Evolutionary conservation across 2,113 vertebrate genomes (phyloP).

Genomic region (Setophaga coronata): DNA sequence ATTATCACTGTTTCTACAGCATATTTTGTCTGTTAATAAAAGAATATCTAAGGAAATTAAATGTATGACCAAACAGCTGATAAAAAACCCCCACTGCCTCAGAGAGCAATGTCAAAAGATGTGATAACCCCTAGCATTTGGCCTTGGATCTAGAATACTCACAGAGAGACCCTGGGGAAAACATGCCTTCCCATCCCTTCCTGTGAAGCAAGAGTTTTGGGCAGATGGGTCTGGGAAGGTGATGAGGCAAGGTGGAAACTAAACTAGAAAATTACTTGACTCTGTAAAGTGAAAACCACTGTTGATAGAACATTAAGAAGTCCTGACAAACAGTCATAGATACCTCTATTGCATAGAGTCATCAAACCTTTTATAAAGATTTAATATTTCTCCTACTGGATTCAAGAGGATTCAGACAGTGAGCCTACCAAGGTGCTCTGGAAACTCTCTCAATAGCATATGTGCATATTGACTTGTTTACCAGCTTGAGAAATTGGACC

Average conservation of each 20-base stretch:
- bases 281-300: not conserved
- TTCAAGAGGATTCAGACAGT: not conserved
- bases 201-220: not conserved
- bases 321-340: not conserved
- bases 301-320: not conserved
- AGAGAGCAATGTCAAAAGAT: not conserved
- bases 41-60: not conserved
- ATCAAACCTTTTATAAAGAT: not conserved
- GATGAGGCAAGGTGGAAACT: not conserved
- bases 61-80: not conserved
- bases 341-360: not conserved
- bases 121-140: not conserved
- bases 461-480: slow-evolving; percentile 4
- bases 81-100: not conserved
- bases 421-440: not conserved
- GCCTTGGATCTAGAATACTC: not conserved
- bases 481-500: slow-evolving; percentile 24
- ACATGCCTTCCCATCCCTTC: not conserved
- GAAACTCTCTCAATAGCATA: not conserved
- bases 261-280: not conserved
- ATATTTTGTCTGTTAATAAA: not conserved
- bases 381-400: not conserved
- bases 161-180: not conserved
- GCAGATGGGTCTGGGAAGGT: not conserved
- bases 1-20: not conserved